Conservation (phyloP, 2,888 invertebrate species). For the Leptinotarsa rubiginosa region DNA sequence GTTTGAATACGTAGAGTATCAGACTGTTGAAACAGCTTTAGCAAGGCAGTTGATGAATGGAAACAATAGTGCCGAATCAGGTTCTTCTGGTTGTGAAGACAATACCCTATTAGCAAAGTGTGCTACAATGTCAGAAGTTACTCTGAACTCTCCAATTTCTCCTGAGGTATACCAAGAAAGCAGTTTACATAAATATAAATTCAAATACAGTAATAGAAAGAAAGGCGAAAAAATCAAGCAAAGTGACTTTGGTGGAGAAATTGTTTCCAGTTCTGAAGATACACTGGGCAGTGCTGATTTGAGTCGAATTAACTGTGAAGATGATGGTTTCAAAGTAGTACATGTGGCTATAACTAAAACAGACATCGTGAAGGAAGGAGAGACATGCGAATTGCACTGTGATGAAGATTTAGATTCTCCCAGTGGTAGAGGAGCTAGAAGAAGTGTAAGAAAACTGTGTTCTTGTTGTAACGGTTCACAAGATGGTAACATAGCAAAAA, state of each 20-base stretch:
- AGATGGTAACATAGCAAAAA: constrained; percentile 54
- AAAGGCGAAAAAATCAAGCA: constrained; percentile 57
- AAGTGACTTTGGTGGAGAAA: constrained; percentile 44
- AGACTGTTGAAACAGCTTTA: constrained; percentile 57
- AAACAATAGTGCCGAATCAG: constrained; percentile 56
- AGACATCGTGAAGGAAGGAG: constrained; percentile 54
- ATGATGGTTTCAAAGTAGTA: constrained; percentile 58
- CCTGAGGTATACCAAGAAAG: constrained; percentile 60
- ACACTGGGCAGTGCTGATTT: constrained; percentile 60
- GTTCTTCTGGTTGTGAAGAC: constrained; percentile 61
- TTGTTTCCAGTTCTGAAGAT: constrained; percentile 64
- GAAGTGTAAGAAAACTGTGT: constrained; percentile 62
- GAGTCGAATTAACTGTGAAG: constrained; percentile 49
- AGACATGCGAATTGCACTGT: constrained; percentile 58
- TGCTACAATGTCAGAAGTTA: constrained; percentile 64
- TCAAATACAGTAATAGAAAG: constrained; percentile 65
- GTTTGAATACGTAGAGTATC: constrained; percentile 64
- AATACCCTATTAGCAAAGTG: constrained; percentile 63
- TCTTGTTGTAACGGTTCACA: constrained; percentile 63
- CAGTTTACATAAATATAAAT: constrained; percentile 64
- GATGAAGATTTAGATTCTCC: constrained; percentile 57
- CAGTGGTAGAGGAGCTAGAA: constrained; percentile 61
- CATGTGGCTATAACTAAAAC: constrained; percentile 59
- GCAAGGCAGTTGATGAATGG: constrained; percentile 60
- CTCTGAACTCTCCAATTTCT: constrained; percentile 64